Evolutionary conservation across 2,888 invertebrate genomes (phyloP).

Genomic region (Caradrina clavipalpis): DNA sequence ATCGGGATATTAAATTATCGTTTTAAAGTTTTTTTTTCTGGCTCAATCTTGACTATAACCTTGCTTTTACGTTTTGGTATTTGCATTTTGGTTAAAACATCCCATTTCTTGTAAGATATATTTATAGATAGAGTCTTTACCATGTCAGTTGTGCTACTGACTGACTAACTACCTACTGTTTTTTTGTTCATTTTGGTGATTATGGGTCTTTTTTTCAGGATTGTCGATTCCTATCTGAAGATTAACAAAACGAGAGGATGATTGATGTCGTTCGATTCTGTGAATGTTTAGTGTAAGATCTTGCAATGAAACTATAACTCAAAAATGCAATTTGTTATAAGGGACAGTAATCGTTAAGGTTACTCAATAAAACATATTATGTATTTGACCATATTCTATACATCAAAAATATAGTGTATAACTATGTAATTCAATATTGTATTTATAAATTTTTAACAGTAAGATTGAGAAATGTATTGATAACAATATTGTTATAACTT

Average conservation of each 20-base stretch:
- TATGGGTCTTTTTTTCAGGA: constrained; percentile 61
- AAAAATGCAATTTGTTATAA: constrained; percentile 33
- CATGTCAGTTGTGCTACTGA: too few relatives aligned
- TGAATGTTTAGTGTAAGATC: constrained; percentile 48
- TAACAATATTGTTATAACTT: constrained; percentile 6
- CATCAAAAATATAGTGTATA: constrained; percentile 32
- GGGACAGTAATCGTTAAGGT: constrained; percentile 16
- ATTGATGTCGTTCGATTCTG: constrained; percentile 43
- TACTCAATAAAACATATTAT: constrained; percentile 20
- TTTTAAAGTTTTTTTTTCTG: too few relatives aligned
- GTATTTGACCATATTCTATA: constrained; percentile 41
- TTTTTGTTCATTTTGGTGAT: not conserved
- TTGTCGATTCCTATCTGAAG: constrained; percentile 60
- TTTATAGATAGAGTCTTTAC: too few relatives aligned
- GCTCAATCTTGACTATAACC: too few relatives aligned
- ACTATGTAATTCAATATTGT: constrained; percentile 10
- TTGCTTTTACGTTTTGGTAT: not conserved
- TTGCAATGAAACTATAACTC: constrained; percentile 40
- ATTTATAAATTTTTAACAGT: constrained; percentile 4
- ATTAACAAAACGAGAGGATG: constrained; percentile 56
- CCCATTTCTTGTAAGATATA: too few relatives aligned
- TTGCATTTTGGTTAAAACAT: too few relatives aligned
- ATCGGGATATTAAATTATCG: too few relatives aligned
- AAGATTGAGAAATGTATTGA: constrained; percentile 17
- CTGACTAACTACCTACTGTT: too few relatives aligned